Evolutionary conservation across 2,888 invertebrate species (phyloP), one percentile per base, ranked within the genome.

Genomic region (Antitype chi): DNA sequence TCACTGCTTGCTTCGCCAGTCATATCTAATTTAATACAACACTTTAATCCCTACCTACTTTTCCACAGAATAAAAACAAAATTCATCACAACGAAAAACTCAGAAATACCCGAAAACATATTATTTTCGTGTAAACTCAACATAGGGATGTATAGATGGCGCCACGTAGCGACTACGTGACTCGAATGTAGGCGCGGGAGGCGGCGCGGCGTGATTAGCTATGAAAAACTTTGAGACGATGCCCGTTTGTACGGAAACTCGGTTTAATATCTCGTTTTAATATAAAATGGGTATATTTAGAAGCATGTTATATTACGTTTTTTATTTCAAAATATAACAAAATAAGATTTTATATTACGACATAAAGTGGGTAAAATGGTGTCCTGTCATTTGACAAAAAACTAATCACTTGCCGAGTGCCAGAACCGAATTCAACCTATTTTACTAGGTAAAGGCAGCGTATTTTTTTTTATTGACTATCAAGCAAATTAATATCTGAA

Each of bases 91-190:
- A 32, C 23, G 53, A 47, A 76, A 81, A 71, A 49, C 62, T 71
- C 63, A n/a, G 28, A 76, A 78, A 78, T 78, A 74, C 23, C 25
- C 43, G 25, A 80, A 80, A 86, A 74, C 71, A 74, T 76, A 81
- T 84, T 84, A 84, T 86, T 86, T 83, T 78, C 84, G 69, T 74
- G 68, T 77, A 74, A 81, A 84, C 66, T 68, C 43, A 66, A 70
- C 66, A 67, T 63, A 59, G 77, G 66, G 70, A 53, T 32, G 79
- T 73, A 79, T 84, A 86, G 84, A 76, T 84, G 84, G 84, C 80
- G 78, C 75, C 86, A 88, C 89, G 90, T 88, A 81, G 80, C 66
- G 25, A 0, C 64, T 87, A 93, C 93, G 93, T 93, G 93, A 91
- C 89, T 72, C 62, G 92, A 89, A 92, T 93, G 81, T 59, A 17